These are phyloP conservation scores for Drosophila eohydei DNA, from an alignment of 2,888 invertebrate species.

Conservation along the genomic window DNA sequence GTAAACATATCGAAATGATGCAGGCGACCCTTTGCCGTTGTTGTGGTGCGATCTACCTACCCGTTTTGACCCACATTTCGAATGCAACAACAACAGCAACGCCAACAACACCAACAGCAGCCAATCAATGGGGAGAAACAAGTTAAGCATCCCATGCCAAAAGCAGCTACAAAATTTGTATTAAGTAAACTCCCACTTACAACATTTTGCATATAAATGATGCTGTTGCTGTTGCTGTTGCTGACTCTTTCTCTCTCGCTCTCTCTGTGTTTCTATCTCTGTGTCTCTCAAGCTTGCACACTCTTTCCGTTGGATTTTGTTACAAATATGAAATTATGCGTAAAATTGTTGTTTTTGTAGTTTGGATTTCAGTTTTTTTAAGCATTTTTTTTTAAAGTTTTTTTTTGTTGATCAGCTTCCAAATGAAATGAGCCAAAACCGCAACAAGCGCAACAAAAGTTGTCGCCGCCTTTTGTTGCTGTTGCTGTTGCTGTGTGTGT, in stretches of 20 bases:
- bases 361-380: conserved; percentile 49
- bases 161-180: conserved; percentile 43
- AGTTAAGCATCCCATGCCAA: conserved; percentile 57
- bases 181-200: conserved; percentile 70
- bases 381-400: conserved; percentile 26
- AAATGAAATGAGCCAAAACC: conserved; percentile 80
- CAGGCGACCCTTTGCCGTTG: conserved; percentile 52
- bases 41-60: conserved; percentile 51
- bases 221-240: conserved; percentile 14
- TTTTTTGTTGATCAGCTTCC: conserved; percentile 32
- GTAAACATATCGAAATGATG: conserved; percentile 58
- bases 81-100: conserved; percentile 33
- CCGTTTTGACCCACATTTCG: conserved; percentile 73
- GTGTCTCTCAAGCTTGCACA: neutral
- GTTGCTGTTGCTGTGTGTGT: conserved; percentile 44
- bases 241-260: neutral
- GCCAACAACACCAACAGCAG: conserved; percentile 8
- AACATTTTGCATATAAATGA: conserved; percentile 64
- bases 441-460: conserved; percentile 65
- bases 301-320: conserved; percentile 55
- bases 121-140: conserved; percentile 56
- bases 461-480: conserved; percentile 52
- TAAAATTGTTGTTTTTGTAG: conserved; percentile 64
- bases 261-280: conserved; percentile 3
- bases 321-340: conserved; percentile 81